These are phyloP conservation scores for Camelus dromedarius DNA, from an alignment of 2,113 vertebrate genomes.

Conservation along the genomic window DNA sequence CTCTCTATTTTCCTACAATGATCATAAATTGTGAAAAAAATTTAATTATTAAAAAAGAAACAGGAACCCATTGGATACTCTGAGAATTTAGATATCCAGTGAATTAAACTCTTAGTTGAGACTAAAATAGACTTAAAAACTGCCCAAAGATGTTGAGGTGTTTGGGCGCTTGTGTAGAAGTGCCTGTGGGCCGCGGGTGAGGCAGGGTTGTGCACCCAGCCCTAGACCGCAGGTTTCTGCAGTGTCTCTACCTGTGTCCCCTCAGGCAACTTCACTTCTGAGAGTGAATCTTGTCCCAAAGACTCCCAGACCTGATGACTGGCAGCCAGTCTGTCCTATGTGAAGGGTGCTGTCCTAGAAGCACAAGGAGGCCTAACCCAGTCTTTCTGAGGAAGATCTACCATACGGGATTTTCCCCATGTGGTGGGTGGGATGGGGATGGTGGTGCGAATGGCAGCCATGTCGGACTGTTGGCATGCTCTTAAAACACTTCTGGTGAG, in stretches of 20 bases:
- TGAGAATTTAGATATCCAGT: neutral
- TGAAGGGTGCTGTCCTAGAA: neutral
- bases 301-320: neutral
- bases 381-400: neutral
- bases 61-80: neutral
- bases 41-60: neutral
- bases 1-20: neutral
- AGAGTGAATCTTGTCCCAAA: neutral
- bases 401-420: neutral
- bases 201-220: neutral
- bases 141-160: neutral
- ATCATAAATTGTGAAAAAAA: neutral
- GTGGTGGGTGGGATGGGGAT: neutral
- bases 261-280: neutral
- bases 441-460: neutral
- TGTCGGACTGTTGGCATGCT: neutral
- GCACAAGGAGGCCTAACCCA: neutral
- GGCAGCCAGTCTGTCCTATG: accelerated
- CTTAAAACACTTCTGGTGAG: conserved; percentile 42
- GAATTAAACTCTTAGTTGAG: neutral
- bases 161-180: neutral
- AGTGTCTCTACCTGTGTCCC: neutral
- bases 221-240: neutral
- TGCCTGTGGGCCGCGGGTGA: accelerated
- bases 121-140: neutral